phyloP scores from a whole-genome alignment of 2,888 invertebrate genomes.

The Dicycla oo region DNA sequence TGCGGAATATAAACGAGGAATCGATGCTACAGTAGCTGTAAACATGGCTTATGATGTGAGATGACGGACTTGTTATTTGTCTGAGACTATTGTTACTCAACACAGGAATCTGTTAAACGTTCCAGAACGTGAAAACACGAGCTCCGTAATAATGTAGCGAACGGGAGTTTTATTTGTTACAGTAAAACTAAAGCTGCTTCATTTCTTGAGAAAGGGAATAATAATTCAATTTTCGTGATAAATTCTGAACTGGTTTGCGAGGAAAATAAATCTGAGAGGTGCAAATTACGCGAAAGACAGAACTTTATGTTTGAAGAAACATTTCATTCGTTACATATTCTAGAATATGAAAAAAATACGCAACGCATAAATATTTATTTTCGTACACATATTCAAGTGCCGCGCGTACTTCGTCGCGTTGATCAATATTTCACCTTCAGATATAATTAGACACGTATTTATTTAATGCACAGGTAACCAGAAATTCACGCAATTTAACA shows the following conservation, averaged over 20 bases:
- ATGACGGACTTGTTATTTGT: constrained; percentile 75
- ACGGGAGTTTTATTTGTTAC: constrained; percentile 29
- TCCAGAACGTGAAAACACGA: constrained; percentile 48
- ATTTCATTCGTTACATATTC: neutral
- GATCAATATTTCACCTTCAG: constrained; percentile 48
- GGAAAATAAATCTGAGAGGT: neutral
- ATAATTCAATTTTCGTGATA: constrained; percentile 3
- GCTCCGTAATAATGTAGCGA: constrained; percentile 28
- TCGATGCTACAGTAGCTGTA: constrained; percentile 70
- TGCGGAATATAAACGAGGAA: constrained; percentile 47
- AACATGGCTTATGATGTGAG: constrained; percentile 79
- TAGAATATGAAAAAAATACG: neutral
- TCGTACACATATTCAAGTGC: constrained; percentile 15
- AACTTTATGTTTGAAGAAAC: neutral
- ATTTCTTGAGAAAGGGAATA: neutral
- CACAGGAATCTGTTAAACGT: constrained; percentile 70
- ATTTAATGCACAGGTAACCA: constrained; percentile 54
- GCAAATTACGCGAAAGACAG: neutral
- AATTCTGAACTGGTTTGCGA: neutral
- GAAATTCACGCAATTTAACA: constrained; percentile 53
- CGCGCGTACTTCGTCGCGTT: constrained; percentile 10
- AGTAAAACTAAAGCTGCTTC: constrained; percentile 9
- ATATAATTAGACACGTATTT: constrained; percentile 51
- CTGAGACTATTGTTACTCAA: constrained; percentile 63
- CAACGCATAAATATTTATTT: constrained; percentile 24